Percentiles rank a stretch among this genome's conserved stretches.
Evolutionary conservation across 1,140 invertebrate species (phyloP).

Genomic region (Apolygus lucorum): DNA sequence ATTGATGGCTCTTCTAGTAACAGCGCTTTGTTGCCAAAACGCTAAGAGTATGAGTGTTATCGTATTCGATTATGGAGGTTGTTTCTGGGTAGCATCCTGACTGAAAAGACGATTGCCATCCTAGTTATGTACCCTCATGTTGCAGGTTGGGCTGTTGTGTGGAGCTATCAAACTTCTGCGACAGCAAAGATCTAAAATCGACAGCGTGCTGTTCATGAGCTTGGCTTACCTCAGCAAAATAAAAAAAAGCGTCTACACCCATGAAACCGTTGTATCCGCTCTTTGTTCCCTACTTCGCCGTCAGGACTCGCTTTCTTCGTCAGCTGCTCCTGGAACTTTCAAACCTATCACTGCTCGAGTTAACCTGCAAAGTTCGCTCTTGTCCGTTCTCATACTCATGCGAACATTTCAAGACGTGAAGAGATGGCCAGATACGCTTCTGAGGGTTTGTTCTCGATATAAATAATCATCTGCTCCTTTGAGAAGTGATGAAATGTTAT

Average conservation of each 20-base stretch:
- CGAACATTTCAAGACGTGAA: slow-evolving; percentile 66
- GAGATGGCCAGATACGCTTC: slow-evolving; percentile 69
- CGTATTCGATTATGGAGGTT: too few species aligned
- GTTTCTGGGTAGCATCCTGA: too few species aligned
- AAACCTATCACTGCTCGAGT: background rate
- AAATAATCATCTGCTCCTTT: too few species aligned
- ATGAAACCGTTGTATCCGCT: slow-evolving; percentile 68
- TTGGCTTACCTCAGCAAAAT: slow-evolving; percentile 75
- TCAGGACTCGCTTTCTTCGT: slow-evolving; percentile 50
- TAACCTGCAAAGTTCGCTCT: slow-evolving; percentile 46
- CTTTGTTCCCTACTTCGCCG: slow-evolving; percentile 73
- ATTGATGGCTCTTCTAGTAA: background rate
- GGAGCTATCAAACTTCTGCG: slow-evolving; percentile 59
- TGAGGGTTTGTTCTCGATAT: too few species aligned
- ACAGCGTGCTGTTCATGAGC: slow-evolving; percentile 64
- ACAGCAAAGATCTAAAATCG: slow-evolving; percentile 65
- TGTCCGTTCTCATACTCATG: slow-evolving; percentile 78
- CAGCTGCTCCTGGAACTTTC: background rate
- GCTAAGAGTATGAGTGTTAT: too few species aligned
- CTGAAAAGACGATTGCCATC: too few species aligned
- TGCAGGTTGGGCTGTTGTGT: slow-evolving; percentile 40
- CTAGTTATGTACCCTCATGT: background rate
- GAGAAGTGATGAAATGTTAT: too few species aligned
- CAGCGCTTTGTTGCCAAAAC: too few species aligned
- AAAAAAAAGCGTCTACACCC: slow-evolving; percentile 64